Evolutionary conservation across 2,797 vertebrate species (phyloP).

Genomic region (Esox masquinongy): DNA sequence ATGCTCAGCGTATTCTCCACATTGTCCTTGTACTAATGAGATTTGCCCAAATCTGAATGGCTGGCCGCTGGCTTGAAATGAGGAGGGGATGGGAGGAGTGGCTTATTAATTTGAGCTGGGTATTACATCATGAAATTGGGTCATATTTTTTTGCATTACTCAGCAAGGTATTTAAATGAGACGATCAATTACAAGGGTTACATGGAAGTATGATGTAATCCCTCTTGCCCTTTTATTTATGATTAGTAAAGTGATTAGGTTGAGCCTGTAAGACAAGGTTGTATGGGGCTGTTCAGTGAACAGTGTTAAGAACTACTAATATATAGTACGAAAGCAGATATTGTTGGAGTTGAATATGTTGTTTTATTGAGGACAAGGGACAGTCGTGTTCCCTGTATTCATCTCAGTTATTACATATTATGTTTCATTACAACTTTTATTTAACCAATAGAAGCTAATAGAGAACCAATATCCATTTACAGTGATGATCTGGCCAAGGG

Average conservation of each 20-base stretch:
- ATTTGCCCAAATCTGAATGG: constrained; percentile 59
- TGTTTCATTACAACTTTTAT: no score
- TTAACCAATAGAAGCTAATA: no score
- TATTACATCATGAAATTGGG: constrained; percentile 73
- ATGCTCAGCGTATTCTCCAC: constrained; percentile 61
- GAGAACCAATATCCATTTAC: no score
- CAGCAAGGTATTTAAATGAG: constrained; percentile 24
- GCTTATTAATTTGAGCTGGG: constrained; percentile 70
- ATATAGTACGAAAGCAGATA: background rate
- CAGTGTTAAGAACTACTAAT: background rate
- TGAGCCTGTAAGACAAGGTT: constrained; percentile 9
- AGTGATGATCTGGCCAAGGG: no score
- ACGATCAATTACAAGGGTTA: constrained; percentile 31
- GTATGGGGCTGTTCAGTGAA: background rate
- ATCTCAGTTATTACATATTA: background rate
- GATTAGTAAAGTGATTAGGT: constrained; percentile 60
- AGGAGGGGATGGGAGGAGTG: constrained; percentile 10
- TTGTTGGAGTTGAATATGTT: background rate
- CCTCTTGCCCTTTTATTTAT: constrained; percentile 33
- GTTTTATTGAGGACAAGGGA: background rate
- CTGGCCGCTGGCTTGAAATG: constrained; percentile 18
- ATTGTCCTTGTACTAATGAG: constrained; percentile 69
- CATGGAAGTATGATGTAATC: constrained; percentile 35
- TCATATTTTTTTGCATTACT: constrained; percentile 55
- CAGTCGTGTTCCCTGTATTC: background rate